phyloP scores from a whole-genome alignment of 2,797 vertebrate species.

The Megalops cyprinoides region DNA sequence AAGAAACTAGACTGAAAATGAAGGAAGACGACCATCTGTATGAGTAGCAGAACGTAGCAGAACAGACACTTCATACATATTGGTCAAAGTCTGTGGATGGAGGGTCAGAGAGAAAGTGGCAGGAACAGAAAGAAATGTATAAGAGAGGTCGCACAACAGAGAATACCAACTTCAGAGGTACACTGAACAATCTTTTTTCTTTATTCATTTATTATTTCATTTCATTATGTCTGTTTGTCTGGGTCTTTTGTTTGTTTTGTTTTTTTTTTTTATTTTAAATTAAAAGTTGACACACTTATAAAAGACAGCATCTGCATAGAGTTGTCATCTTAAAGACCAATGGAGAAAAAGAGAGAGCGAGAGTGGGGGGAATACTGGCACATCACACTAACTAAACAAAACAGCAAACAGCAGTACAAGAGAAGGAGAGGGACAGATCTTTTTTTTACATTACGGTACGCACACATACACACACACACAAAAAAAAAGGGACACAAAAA shows the following conservation, averaged over 20 bases:
- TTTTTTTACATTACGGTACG: constrained; percentile 82
- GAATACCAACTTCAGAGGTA: constrained; percentile 51
- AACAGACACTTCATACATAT: too few relatives aligned
- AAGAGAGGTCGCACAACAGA: constrained; percentile 34
- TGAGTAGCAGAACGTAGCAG: too few relatives aligned
- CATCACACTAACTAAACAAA: constrained; percentile 66
- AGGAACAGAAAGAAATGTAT: too few relatives aligned
- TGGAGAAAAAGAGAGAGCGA: constrained; percentile 61
- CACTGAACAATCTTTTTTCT: constrained; percentile 84
- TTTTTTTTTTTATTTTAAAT: constrained; percentile 75
- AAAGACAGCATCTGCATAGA: constrained; percentile 89
- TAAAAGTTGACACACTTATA: constrained; percentile 85
- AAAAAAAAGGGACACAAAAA: constrained; percentile 77
- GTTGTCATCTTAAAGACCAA: constrained; percentile 87
- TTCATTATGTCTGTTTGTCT: constrained; percentile 80
- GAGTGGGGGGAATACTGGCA: constrained; percentile 53
- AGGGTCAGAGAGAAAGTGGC: too few relatives aligned
- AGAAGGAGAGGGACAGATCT: constrained; percentile 59
- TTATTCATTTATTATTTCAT: constrained; percentile 80
- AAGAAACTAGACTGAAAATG: too few relatives aligned
- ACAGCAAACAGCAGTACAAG: constrained; percentile 57
- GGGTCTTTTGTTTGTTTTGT: constrained; percentile 68
- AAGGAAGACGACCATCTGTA: too few relatives aligned
- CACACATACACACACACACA: constrained; percentile 79
- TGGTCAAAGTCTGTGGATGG: too few relatives aligned